Evolutionary conservation across 2,113 vertebrate genomes (phyloP).

Genomic region (Rhabdomys dilectus): DNA sequence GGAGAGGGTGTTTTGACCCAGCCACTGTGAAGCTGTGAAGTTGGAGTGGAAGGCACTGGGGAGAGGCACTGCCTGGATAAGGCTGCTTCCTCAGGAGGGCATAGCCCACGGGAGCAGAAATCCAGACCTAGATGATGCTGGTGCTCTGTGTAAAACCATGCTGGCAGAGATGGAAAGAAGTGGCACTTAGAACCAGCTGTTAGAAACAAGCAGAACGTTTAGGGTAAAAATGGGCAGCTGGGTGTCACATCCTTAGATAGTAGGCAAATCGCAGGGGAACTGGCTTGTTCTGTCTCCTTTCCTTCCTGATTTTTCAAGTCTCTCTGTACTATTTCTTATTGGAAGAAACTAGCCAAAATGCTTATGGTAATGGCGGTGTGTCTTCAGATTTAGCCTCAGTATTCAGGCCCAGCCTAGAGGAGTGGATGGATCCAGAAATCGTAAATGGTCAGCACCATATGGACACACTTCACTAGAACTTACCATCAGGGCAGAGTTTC

Average conservation of each 20-base stretch:
- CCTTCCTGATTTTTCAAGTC: not conserved
- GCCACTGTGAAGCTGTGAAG: not conserved
- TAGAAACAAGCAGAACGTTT: not conserved
- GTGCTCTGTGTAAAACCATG: not conserved
- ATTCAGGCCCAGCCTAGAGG: not conserved
- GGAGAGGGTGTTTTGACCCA: too few relatives aligned
- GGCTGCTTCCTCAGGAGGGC: not conserved
- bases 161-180: not conserved
- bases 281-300: not conserved
- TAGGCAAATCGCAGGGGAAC: fast-evolving
- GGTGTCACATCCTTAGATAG: not conserved
- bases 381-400: not conserved
- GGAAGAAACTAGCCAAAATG: not conserved
- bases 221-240: not conserved
- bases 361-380: too few relatives aligned
- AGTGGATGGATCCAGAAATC: not conserved
- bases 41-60: not conserved
- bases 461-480: not conserved
- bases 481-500: not conserved
- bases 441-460: not conserved
- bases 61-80: not conserved
- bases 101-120: not conserved
- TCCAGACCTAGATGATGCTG: not conserved
- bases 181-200: not conserved
- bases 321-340: not conserved